A percentile compares a stretch with the other conserved stretches of the same genome.
Conservation (phyloP, 2,797 vertebrate species). For the Crocodylus rhombifer region DNA sequence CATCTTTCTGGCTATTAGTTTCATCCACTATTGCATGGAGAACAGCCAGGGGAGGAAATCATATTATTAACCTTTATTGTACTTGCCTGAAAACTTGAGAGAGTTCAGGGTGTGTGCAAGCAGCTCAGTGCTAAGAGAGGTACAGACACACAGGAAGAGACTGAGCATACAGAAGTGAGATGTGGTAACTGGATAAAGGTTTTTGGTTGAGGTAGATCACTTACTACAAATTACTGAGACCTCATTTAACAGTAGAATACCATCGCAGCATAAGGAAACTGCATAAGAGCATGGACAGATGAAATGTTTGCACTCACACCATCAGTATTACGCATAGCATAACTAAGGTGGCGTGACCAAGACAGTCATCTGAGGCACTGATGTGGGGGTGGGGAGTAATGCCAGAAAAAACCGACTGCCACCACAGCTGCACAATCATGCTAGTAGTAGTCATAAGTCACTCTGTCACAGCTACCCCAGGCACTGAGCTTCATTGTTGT, state of each 20-base stretch:
- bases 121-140: neutral
- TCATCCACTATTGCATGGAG: accelerated
- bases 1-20: neutral
- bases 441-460: too few species aligned
- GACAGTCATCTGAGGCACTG: too few species aligned
- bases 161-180: neutral
- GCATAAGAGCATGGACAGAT: accelerated
- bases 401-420: too few species aligned
- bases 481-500: too few species aligned
- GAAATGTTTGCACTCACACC: neutral
- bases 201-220: too few species aligned
- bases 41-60: neutral
- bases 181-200: too few species aligned
- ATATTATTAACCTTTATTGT: accelerated
- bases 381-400: too few species aligned
- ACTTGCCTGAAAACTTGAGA: accelerated
- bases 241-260: too few species aligned
- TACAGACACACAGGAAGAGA: neutral
- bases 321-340: too few species aligned
- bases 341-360: too few species aligned
- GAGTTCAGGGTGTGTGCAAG: neutral
- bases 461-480: too few species aligned
- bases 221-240: accelerated
- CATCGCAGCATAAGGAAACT: neutral
- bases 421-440: too few species aligned